Evolutionary conservation across 2,888 invertebrate genomes (phyloP).

Genomic region (Trilocha varians): DNA sequence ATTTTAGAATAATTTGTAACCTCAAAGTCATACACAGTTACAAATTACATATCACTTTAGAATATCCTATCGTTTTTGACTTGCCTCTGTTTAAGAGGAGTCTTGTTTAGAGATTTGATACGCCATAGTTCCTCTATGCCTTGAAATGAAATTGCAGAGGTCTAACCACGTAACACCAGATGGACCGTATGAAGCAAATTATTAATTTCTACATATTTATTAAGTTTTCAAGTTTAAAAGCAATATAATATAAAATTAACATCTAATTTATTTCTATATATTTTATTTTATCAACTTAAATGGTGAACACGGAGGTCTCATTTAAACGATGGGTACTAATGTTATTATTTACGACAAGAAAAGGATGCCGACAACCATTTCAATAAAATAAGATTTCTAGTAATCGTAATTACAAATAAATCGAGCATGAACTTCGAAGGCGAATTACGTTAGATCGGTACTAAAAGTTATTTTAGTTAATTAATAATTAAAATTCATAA

Average conservation of each 20-base stretch:
- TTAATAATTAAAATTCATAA: slow-evolving; percentile 19
- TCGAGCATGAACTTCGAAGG: neutral
- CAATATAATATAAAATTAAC: too few relatives aligned
- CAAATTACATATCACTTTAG: neutral
- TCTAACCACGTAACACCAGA: too few relatives aligned
- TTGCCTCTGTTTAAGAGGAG: too few relatives aligned
- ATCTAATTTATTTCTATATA: too few relatives aligned
- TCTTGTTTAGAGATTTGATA: too few relatives aligned
- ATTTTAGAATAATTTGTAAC: too few relatives aligned
- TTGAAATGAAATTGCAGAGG: too few relatives aligned
- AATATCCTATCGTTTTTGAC: neutral
- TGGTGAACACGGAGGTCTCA: neutral
- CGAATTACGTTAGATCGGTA: neutral
- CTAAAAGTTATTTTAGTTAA: slow-evolving; percentile 7
- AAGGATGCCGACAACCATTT: neutral
- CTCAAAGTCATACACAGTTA: too few relatives aligned
- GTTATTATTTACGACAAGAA: neutral
- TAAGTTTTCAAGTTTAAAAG: too few relatives aligned
- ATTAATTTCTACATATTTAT: too few relatives aligned
- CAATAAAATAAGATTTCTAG: neutral
- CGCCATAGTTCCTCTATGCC: too few relatives aligned
- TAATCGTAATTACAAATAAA: neutral
- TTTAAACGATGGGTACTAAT: neutral
- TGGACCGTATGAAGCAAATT: too few relatives aligned
- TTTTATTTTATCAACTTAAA: neutral